Base-by-base conservation (phyloP, 1,140 invertebrate genomes). In the Drosophila bocki region DNA sequence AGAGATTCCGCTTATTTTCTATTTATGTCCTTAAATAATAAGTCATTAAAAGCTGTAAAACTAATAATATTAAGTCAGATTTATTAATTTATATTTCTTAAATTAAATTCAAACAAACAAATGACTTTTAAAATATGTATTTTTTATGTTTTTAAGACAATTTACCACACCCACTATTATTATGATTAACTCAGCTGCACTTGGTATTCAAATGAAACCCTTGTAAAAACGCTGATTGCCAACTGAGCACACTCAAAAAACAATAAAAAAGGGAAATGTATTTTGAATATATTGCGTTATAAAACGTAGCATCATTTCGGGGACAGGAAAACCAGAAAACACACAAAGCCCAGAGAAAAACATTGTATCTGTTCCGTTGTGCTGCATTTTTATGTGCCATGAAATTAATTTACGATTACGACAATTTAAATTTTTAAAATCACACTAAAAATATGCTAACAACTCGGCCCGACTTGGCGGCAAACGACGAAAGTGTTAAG, bases 321-420 rank as follows among this genome's bases (percentile, higher is more conserved):
- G 47, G 50, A 37, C 53, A 65, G 32, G 48, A 61, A 29, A 29
- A 29, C 26, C 1, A 22, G 2, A 22, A 80, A 70, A 57, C 56
- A 69, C 48, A 29, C 63, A 57, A 6, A 35, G 29, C 22, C 39
- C 32, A 11, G 11, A 33, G 29, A 29, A 61, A 78, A 19, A 65
- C 62, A 83, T 80, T 81, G 82, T 77, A 64, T 61, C 33, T 32
- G 60, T 50, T 32, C 26, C 12, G 42, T 62, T 57, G 19, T 54
- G 41, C 59, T 72, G 74, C 48, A 57, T 74, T 91, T 92, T 92
- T 92, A 92, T 92, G 91, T 75, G 76, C 91, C 86, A 92, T 92
- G 86, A 92, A 92, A 92, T 92, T 92, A 92, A 92, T 92, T 92
- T 92, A 92, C 86, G 91, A 91, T 90, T 90, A 91, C 86, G 91